phyloP scores from a whole-genome alignment of 2,113 vertebrate species.

The Dermatemys mawii region DNA sequence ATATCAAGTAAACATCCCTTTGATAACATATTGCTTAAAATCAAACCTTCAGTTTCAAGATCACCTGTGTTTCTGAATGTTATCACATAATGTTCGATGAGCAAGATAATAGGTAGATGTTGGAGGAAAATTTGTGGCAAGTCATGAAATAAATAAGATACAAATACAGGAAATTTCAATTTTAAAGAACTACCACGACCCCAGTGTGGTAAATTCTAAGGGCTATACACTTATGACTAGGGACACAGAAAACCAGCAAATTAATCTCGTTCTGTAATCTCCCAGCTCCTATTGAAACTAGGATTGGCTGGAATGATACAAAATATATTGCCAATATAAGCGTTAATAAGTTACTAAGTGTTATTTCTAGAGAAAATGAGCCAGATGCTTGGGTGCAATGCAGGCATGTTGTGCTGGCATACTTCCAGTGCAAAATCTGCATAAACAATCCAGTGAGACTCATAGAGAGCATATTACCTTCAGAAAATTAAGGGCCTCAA shows the following conservation, averaged over 20 bases:
- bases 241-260: neutral
- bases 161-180: neutral
- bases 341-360: neutral
- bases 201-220: neutral
- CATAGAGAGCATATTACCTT: neutral
- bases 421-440: neutral
- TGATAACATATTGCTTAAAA: neutral
- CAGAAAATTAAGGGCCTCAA: neutral
- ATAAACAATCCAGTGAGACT: neutral
- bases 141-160: neutral
- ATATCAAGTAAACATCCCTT: neutral
- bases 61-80: neutral
- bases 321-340: neutral
- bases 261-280: constrained; percentile 8
- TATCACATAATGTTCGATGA: neutral
- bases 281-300: neutral
- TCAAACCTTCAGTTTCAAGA: neutral
- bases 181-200: neutral
- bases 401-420: neutral
- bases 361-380: neutral
- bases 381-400: neutral
- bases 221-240: neutral
- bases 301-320: neutral
- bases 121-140: neutral
- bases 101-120: neutral